Conservation (phyloP, 2,113 vertebrate species). For the Rhagologus leucostigma region DNA sequence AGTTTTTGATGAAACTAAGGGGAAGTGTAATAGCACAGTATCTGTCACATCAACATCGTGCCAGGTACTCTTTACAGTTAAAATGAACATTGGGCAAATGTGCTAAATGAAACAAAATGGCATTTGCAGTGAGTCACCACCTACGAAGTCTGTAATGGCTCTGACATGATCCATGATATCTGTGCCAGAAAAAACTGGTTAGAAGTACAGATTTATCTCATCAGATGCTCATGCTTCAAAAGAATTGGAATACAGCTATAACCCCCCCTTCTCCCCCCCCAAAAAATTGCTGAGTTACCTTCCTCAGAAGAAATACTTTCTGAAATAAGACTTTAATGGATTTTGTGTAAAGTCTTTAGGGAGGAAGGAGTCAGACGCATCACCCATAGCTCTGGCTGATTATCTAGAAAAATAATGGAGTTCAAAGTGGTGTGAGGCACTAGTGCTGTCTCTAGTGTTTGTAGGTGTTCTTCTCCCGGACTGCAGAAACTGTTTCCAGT, state of each 20-base stretch:
- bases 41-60: neutral
- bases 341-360: neutral
- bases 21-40: neutral
- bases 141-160: neutral
- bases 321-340: neutral
- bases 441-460: neutral
- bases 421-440: neutral
- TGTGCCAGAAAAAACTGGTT: neutral
- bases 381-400: neutral
- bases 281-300: neutral
- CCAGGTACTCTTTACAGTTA: neutral
- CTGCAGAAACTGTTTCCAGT: neutral
- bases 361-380: neutral
- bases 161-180: neutral
- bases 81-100: neutral
- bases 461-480: neutral
- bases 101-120: neutral
- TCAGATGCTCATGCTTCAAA: neutral
- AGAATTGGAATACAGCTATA: neutral
- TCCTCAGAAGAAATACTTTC: neutral
- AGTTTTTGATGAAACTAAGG: neutral
- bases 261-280: accelerated
- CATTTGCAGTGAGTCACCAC: neutral
- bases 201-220: neutral
- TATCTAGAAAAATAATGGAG: neutral